Conservation (phyloP, 64 coral and sea anemone species). For the Actinia equina region DNA sequence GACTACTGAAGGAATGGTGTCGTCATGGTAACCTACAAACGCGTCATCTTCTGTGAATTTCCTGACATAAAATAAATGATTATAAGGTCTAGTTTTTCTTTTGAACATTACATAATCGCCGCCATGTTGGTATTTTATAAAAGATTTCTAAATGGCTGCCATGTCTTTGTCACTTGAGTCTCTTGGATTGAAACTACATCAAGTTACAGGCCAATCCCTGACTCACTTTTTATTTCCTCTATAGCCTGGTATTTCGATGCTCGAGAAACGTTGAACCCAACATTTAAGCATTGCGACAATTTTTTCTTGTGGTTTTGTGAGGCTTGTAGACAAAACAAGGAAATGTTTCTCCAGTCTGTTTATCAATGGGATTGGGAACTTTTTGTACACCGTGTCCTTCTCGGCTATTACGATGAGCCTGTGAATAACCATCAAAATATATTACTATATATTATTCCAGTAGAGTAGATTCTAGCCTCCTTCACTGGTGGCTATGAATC, state of each 20-base stretch:
- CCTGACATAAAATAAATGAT: neutral
- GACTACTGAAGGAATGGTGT: conserved; percentile 45
- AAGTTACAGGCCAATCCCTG: neutral
- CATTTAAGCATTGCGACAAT: neutral
- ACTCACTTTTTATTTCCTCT: neutral
- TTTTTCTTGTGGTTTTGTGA: neutral
- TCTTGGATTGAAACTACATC: neutral
- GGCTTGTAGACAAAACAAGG: conserved; percentile 46
- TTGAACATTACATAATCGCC: too few relatives aligned
- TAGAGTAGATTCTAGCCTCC: too few relatives aligned
- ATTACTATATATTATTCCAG: too few relatives aligned
- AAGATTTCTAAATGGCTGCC: too few relatives aligned
- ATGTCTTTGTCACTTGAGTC: neutral
- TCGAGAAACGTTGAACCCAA: conserved; percentile 34
- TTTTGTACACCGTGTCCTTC: conserved; percentile 66
- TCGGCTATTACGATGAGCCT: conserved; percentile 79
- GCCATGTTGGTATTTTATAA: too few relatives aligned
- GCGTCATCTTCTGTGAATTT: conserved; percentile 49
- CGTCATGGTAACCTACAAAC: conserved; percentile 59
- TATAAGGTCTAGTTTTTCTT: neutral
- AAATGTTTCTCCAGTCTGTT: conserved; percentile 54
- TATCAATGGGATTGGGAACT: conserved; percentile 38
- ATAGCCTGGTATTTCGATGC: neutral
- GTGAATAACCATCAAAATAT: neutral
- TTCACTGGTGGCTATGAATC: too few relatives aligned